Evolutionary conservation across 2,113 vertebrate species (phyloP), one percentile per base, ranked within the genome.

Genomic region (Pipra filicauda): DNA sequence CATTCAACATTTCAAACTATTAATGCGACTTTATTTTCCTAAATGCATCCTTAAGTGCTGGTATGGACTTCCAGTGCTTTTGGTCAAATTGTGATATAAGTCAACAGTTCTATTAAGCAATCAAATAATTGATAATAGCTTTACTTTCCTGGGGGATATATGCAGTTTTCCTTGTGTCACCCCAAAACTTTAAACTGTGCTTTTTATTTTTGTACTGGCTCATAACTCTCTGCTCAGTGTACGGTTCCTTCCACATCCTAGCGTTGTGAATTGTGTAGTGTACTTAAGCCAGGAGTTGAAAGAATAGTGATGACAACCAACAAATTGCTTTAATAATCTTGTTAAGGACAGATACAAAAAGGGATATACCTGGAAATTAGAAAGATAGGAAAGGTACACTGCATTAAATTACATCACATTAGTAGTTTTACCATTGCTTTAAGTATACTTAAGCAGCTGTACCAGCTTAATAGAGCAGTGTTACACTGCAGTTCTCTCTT

Each of bases 151-250:
- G 83, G 31, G 24, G 77, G 67, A 74, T 75, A 37, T 73, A 82
- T 97, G 30, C 15, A 4, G 19, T 58, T 93, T 70, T 96, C 44
- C 54, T 44, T 71, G 46, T 72, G 78, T 79, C 70, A 65, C 62
- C 58, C 48, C 58, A 51, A 84, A 94, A 94, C 65, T 95, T 95
- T 41, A 84, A 87, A 81, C 41, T 92, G 58, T 44, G 10, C 48
- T 30, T 76, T 92, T 75, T 12, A 18, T 93, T 96, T 94, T 76
- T 91, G 96, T 97, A 31, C 81, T 92, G 33, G 9, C 55, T 93
- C 70, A 72, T 62, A 46, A 70, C 61, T 93, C 67, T 81, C 17
- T 59, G 24, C 88, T 54, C 77, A 43, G 28, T 55, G 22, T 13
- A 17, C 62, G 41, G 35, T 67, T 80, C 72, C 20, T 55, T 23